Conservation (phyloP, 2,888 invertebrate species). For the Caenorhabditis japonica region DNA sequence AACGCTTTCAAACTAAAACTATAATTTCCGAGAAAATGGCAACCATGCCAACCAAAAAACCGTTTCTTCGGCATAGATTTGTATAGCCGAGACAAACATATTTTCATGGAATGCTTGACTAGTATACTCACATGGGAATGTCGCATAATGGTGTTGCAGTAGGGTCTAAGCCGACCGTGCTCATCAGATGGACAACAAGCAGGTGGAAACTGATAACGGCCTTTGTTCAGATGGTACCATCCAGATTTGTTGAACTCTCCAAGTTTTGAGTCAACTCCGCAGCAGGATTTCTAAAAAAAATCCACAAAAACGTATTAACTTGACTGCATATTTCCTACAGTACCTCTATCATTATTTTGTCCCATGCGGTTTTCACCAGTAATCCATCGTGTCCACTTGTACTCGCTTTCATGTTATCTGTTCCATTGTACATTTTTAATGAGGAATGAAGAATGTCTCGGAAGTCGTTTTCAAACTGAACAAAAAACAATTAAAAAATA, state of each 20-base stretch:
- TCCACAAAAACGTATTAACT: neutral
- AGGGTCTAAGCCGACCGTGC: conserved; percentile 65
- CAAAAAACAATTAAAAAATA: conserved; percentile 23
- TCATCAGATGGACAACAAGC: conserved; percentile 74
- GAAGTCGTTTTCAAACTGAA: conserved; percentile 76
- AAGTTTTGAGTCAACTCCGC: conserved; percentile 75
- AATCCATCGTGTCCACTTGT: conserved; percentile 49
- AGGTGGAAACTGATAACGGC: conserved; percentile 71
- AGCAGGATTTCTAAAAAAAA: conserved; percentile 71
- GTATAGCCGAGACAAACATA: neutral
- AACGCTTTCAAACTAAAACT: neutral
- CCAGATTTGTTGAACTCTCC: conserved; percentile 74
- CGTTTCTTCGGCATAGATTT: no score
- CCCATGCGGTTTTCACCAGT: conserved; percentile 76
- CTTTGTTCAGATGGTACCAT: conserved; percentile 70
- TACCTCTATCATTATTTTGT: conserved; percentile 76
- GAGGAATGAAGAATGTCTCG: conserved; percentile 73
- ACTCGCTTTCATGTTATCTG: conserved; percentile 58
- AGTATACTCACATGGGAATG: conserved; percentile 70
- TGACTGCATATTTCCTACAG: neutral
- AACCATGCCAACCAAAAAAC: no score
- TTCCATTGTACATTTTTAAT: conserved; percentile 76
- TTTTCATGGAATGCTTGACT: neutral
- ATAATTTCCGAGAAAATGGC: neutral
- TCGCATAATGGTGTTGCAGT: conserved; percentile 70